Evolutionary conservation across 2,113 vertebrate genomes (phyloP).

Genomic region (Pimephales promelas): DNA sequence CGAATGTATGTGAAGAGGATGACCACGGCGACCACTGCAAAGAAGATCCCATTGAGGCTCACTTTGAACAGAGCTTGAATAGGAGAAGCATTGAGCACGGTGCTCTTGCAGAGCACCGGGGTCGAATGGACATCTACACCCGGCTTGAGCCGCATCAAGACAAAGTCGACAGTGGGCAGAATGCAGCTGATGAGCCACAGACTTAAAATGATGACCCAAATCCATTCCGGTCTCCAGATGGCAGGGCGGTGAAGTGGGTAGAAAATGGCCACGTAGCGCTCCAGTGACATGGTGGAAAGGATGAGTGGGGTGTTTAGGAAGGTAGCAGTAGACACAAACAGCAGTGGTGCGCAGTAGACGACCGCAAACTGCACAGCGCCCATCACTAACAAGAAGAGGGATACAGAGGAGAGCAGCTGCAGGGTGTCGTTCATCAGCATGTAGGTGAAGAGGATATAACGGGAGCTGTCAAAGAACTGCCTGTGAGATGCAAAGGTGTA

Average conservation of each 20-base stretch:
- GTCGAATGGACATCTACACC: conserved; percentile 52
- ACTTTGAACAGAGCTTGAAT: conserved; percentile 64
- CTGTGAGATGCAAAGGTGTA: conserved; percentile 71
- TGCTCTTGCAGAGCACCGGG: conserved; percentile 46
- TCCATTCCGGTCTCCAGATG: conserved; percentile 68
- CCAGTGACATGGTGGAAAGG: conserved; percentile 76
- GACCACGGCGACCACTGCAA: conserved; percentile 64
- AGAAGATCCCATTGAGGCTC: conserved; percentile 63
- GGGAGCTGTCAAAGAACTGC: conserved; percentile 72
- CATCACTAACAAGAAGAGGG: conserved; percentile 71
- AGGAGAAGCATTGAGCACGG: conserved; percentile 53
- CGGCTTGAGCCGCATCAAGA: conserved; percentile 35
- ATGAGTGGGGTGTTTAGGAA: conserved; percentile 74
- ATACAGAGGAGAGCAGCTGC: conserved; percentile 70
- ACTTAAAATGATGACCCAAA: conserved; percentile 69
- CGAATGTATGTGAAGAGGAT: conserved; percentile 76
- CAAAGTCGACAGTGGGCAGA: conserved; percentile 52
- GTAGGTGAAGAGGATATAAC: conserved; percentile 76
- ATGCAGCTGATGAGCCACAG: conserved; percentile 67
- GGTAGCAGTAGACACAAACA: conserved; percentile 68
- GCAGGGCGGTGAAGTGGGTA: conserved; percentile 68
- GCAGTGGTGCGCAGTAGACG: conserved; percentile 63
- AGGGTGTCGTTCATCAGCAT: conserved; percentile 78
- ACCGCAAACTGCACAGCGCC: conserved; percentile 59
- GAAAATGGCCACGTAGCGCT: conserved; percentile 77